Conservation (phyloP, 2,888 invertebrate genomes). For the Molorchus minor region DNA sequence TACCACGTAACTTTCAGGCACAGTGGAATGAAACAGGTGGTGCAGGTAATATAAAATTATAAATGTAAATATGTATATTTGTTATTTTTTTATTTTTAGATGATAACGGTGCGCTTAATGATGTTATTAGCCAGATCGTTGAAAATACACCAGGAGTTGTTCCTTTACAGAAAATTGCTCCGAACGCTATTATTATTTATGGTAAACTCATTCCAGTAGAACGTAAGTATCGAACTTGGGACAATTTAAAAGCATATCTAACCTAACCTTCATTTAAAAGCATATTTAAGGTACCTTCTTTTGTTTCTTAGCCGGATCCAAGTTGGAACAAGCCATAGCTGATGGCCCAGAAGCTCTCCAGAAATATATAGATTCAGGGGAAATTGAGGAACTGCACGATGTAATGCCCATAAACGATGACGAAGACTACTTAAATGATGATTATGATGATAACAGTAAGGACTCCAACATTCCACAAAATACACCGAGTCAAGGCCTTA, state of each 20-base stretch:
- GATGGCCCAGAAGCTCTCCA: constrained; percentile 82
- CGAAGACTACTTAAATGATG: constrained; percentile 62
- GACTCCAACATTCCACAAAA: constrained; percentile 35
- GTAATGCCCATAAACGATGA: constrained; percentile 77
- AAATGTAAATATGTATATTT: constrained; percentile 9
- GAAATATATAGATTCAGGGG: constrained; percentile 81
- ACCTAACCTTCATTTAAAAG: no score
- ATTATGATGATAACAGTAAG: constrained; percentile 63
- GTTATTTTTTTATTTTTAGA: constrained; percentile 48
- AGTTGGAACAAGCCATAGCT: constrained; percentile 77
- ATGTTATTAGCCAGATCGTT: constrained; percentile 76
- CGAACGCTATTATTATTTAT: constrained; percentile 83
- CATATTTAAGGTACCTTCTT: no score
- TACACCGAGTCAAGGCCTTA: constrained; percentile 24
- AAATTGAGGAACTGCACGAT: constrained; percentile 81
- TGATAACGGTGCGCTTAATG: constrained; percentile 67
- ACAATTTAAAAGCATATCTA: no score
- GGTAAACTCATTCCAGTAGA: constrained; percentile 84
- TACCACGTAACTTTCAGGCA: constrained; percentile 96
- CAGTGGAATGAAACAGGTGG: constrained; percentile 87
- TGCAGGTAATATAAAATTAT: constrained; percentile 23
- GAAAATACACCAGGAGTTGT: constrained; percentile 83
- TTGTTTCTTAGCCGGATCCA: constrained; percentile 70
- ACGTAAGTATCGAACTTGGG: constrained; percentile 66
- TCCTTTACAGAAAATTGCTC: constrained; percentile 78